phyloP scores from a whole-genome alignment of 2,797 vertebrate species.

The Acridotheres tristis region DNA sequence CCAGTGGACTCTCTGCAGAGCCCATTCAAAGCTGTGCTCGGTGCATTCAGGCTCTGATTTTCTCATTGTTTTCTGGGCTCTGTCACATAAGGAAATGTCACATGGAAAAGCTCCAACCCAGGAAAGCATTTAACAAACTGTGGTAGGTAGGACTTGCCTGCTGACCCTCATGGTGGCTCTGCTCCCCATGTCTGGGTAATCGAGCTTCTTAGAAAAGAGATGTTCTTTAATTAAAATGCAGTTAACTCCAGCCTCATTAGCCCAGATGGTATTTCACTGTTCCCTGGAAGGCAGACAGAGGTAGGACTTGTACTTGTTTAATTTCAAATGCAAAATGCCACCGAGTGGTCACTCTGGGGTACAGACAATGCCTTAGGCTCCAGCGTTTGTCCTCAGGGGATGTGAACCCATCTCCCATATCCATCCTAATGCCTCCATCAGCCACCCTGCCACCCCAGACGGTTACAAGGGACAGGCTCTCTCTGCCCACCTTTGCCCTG shows the following conservation, averaged over 20 bases:
- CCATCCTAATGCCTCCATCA: neutral
- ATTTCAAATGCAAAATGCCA: neutral
- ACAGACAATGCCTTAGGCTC: neutral
- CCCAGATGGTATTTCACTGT: neutral
- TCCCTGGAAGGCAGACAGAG: neutral
- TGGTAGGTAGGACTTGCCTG: neutral
- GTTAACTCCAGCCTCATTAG: neutral
- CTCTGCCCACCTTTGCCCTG: fast-evolving
- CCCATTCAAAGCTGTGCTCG: neutral
- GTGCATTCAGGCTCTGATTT: neutral
- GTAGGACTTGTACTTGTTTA: neutral
- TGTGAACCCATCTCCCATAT: neutral
- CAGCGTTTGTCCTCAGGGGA: neutral
- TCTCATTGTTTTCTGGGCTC: neutral
- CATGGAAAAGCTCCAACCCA: neutral
- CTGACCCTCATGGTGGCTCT: neutral
- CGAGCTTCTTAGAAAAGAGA: neutral
- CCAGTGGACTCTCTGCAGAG: neutral
- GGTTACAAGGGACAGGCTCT: neutral
- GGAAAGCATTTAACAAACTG: neutral
- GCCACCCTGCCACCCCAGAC: neutral
- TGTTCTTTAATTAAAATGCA: neutral
- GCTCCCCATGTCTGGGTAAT: neutral
- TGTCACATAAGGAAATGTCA: neutral
- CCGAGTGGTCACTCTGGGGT: neutral